Evolutionary conservation across 2,797 vertebrate genomes (phyloP).

Genomic region (Telmatherina bonti): DNA sequence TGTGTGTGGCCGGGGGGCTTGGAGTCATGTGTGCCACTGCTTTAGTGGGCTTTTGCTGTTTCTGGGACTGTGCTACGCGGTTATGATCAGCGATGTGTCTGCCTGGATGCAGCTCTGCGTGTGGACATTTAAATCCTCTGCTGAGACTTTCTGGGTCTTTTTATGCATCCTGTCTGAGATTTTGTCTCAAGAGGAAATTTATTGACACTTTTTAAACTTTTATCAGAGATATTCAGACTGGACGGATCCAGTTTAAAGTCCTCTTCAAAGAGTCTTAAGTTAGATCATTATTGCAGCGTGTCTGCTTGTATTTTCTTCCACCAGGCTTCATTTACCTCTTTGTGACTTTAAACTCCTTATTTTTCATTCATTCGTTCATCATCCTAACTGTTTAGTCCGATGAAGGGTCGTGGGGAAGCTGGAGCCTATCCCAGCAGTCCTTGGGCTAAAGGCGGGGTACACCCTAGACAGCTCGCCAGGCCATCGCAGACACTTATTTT

Average conservation of each 20-base stretch:
- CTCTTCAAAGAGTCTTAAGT: slow-evolving; percentile 34
- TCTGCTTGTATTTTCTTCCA: slow-evolving; percentile 18
- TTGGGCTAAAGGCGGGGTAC: too few relatives aligned
- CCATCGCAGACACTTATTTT: too few relatives aligned
- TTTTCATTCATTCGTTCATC: too few relatives aligned
- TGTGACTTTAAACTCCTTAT: too few relatives aligned
- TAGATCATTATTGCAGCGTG: slow-evolving; percentile 36
- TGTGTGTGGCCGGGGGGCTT: slow-evolving; percentile 50
- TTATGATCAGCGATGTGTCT: slow-evolving; percentile 43
- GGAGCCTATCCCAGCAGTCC: too few relatives aligned
- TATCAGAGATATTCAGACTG: slow-evolving; percentile 20
- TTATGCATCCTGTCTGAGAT: slow-evolving; percentile 19
- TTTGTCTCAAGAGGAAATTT: slow-evolving; percentile 34
- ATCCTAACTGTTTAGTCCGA: too few relatives aligned
- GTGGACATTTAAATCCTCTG: slow-evolving; percentile 35
- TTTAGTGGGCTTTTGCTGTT: slow-evolving; percentile 47
- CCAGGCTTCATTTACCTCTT: slow-evolving; percentile 26
- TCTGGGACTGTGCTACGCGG: slow-evolving; percentile 43
- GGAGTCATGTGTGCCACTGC: slow-evolving; percentile 52
- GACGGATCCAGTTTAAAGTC: slow-evolving; percentile 34
- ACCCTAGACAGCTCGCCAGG: too few relatives aligned
- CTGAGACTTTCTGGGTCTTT: slow-evolving; percentile 25
- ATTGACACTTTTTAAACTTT: slow-evolving; percentile 37
- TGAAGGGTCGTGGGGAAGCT: too few relatives aligned
- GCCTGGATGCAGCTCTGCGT: slow-evolving; percentile 19